phyloP scores from a whole-genome alignment of 2,797 vertebrate species.

The Nyctibius grandis region DNA sequence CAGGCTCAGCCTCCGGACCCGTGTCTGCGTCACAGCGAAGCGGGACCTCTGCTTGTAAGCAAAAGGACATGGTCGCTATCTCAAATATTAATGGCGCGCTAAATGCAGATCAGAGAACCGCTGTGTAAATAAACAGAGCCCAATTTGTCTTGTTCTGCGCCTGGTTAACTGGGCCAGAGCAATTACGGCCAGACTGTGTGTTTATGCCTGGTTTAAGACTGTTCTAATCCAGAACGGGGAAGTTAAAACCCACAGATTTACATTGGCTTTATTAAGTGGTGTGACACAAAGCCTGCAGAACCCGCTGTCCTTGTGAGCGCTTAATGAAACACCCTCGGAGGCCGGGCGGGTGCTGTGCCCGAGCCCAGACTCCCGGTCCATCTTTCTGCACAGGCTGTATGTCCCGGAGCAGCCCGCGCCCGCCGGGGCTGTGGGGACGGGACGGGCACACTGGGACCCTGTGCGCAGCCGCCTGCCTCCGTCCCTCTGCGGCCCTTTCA shows the following conservation, averaged over 20 bases:
- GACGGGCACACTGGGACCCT: too few species aligned
- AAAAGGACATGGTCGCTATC: not conserved
- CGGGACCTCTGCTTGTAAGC: not conserved
- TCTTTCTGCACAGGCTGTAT: not conserved
- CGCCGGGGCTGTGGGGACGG: not conserved
- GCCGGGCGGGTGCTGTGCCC: not conserved
- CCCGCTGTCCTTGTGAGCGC: not conserved
- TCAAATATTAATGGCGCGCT: not conserved
- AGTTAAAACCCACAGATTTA: not conserved
- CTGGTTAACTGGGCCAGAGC: slow-evolving; percentile 3
- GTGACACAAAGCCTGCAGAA: not conserved
- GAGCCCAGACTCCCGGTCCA: not conserved
- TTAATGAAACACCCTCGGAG: not conserved
- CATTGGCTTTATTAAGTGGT: not conserved
- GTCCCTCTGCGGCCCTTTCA: rapidly evolving
- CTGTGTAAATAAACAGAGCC: not conserved
- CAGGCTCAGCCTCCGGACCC: too few species aligned
- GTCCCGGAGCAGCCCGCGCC: not conserved
- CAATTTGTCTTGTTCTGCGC: not conserved
- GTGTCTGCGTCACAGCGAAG: rapidly evolving
- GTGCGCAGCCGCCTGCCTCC: too few species aligned
- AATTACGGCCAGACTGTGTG: not conserved
- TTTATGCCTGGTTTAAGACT: not conserved
- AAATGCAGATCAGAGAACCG: not conserved
- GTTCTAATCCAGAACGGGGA: not conserved